A percentile compares a stretch with the other conserved stretches of the same genome.
phyloP scores from a whole-genome alignment of 1,140 invertebrate species.

The Doryteuthis pealeii region DNA sequence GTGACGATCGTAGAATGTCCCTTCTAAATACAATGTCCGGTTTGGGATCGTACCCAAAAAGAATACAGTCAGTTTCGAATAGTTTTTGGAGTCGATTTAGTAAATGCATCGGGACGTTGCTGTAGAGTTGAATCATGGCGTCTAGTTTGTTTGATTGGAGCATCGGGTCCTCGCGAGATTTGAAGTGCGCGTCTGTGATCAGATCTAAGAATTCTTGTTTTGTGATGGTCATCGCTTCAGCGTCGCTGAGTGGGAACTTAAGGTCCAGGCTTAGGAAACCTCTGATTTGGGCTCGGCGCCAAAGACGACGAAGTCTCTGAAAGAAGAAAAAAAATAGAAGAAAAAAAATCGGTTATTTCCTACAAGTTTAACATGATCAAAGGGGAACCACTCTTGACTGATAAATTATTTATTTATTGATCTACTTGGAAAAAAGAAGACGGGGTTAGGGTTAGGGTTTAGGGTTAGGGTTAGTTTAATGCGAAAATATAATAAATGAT shows the following conservation, averaged over 20 bases:
- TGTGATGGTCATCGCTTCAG: background rate
- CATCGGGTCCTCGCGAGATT: background rate
- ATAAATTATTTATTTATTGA: too few relatives aligned
- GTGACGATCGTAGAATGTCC: too few relatives aligned
- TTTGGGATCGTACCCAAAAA: background rate
- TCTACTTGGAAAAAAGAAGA: too few relatives aligned
- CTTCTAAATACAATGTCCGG: background rate
- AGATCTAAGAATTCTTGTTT: background rate
- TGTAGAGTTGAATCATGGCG: background rate
- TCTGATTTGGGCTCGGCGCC: background rate
- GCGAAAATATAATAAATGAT: too few relatives aligned
- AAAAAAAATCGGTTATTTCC: too few relatives aligned
- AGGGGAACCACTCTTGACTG: too few relatives aligned
- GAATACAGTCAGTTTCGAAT: background rate
- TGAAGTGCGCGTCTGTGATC: background rate
- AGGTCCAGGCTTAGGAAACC: background rate
- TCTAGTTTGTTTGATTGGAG: background rate
- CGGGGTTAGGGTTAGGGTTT: too few relatives aligned
- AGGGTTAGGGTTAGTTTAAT: too few relatives aligned
- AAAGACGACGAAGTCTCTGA: background rate
- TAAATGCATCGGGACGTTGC: background rate
- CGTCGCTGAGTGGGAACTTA: background rate
- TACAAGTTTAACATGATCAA: too few relatives aligned
- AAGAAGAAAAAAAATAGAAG: background rate
- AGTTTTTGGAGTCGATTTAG: background rate